phyloP scores from a whole-genome alignment of 2,113 vertebrate species.

The Pteruthius melanotis region DNA sequence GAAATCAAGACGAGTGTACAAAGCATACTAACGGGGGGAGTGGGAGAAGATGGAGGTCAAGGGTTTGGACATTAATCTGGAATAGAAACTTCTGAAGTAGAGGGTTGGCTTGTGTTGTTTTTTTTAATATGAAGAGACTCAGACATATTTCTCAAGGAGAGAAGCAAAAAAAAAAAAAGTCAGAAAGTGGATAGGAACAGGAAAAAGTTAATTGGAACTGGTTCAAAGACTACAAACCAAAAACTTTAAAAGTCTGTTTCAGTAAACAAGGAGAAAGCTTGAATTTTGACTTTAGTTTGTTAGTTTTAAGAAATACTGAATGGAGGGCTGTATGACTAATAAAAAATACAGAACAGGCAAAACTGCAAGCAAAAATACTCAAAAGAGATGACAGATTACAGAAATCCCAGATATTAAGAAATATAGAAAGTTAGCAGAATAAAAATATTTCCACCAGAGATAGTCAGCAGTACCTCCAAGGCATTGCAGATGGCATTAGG shows the following conservation, averaged over 20 bases:
- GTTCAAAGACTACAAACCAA: background rate
- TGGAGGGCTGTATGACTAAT: background rate
- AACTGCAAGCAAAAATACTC: background rate
- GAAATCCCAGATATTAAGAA: conserved; percentile 13
- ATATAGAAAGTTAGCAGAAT: conserved; percentile 5
- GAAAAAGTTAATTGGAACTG: background rate
- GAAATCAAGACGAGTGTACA: background rate
- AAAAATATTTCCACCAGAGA: conserved; percentile 2
- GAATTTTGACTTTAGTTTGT: background rate
- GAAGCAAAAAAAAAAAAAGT: background rate
- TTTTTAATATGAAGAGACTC: background rate
- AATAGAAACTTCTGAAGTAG: background rate
- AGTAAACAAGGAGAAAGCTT: background rate
- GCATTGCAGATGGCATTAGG: conserved; percentile 40
- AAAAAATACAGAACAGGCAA: background rate
- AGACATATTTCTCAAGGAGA: background rate
- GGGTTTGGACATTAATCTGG: background rate
- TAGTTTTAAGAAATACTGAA: background rate
- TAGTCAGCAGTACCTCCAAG: background rate
- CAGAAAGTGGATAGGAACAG: background rate
- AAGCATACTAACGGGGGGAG: background rate
- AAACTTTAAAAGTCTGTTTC: background rate
- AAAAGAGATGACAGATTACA: background rate
- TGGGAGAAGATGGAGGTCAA: background rate
- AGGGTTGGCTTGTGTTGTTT: background rate